phyloP scores from a whole-genome alignment of 1,140 invertebrate species.

The Drosophila bocki region DNA sequence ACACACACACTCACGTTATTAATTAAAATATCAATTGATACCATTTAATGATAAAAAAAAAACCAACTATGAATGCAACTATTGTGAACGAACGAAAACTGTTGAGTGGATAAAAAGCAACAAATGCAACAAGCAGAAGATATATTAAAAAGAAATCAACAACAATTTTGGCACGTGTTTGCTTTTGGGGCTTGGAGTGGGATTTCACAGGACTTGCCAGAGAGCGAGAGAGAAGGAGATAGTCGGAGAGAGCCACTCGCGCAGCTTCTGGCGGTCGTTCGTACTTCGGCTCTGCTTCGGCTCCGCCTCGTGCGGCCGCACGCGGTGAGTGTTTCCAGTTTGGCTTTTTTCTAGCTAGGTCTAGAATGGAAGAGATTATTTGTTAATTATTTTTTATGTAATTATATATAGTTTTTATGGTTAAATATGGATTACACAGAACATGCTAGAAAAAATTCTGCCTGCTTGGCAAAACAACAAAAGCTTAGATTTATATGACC shows the following conservation, averaged over 20 bases:
- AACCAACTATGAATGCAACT: constrained; percentile 49
- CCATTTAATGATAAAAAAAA: constrained; percentile 40
- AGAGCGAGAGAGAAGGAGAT: neutral
- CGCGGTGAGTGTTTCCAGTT: neutral
- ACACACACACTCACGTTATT: constrained; percentile 41
- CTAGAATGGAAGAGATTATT: neutral
- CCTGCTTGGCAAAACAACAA: neutral
- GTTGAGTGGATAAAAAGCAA: constrained; percentile 69
- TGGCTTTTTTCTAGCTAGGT: neutral
- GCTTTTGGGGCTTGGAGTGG: neutral
- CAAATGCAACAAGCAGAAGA: constrained; percentile 49
- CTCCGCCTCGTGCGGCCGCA: neutral
- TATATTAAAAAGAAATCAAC: constrained; percentile 44
- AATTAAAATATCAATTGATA: constrained; percentile 61
- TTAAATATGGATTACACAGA: too few species aligned
- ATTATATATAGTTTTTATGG: neutral
- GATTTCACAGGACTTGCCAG: neutral
- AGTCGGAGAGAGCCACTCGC: constrained; percentile 1
- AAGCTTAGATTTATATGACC: neutral
- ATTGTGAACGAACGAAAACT: constrained; percentile 66
- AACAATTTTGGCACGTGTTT: constrained; percentile 52
- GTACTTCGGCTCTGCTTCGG: constrained; percentile 5
- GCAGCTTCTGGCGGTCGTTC: constrained; percentile 8
- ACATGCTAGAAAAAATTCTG: too few species aligned
- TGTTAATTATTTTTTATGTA: too few species aligned